Base-by-base conservation (phyloP, 2,888 invertebrate genomes). In the Hyppa rectilinea region DNA sequence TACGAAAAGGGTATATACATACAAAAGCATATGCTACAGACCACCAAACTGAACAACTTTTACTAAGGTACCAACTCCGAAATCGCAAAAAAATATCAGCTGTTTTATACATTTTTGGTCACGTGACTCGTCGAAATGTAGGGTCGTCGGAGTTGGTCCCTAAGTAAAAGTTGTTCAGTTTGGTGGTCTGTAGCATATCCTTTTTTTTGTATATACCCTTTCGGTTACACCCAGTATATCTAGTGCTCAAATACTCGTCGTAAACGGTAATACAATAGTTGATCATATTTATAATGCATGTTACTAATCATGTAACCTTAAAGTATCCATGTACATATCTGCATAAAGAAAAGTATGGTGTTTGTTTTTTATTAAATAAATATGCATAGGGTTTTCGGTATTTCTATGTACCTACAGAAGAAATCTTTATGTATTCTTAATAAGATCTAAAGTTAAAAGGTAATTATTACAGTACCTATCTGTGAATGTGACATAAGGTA, bases 281-380 rank as follows among this genome's bases (percentile, higher is more conserved):
- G 29, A 31, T 4, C 36, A 26, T 34, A 6, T 34, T 49, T 71
- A 45, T 12, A 74, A n/a, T 66, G 71, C 76, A 72, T 76, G 68
- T 36, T 52, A 73, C 63, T 74, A 64, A 74, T 67, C 36, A 34
- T 12, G 34, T 66, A 49, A 66, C 23, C 34, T 26, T 26, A 29
- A 47, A 34, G 26, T 40, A 38, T 31, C 1, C 63, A 43, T 72
- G 40, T 43, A 60, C 49, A 43, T 50, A 29, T 20, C 10, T 36
- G 14, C 23, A 23, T 36, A 43, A 38, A 23, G 9, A 31, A 14
- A 20, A 45, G 31, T 36, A 23, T n/a, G 29, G 31, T 64, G 71
- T 45, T 40, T 70, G 72, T 5, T 38, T 47, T n/a, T n/a, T 10
- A 4, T 43, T 34, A 17, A 29, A 36, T 20, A 62, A 47, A n/a